Evolutionary conservation across 2,113 vertebrate species (phyloP).

Genomic region (Chaetodon trifascialis): DNA sequence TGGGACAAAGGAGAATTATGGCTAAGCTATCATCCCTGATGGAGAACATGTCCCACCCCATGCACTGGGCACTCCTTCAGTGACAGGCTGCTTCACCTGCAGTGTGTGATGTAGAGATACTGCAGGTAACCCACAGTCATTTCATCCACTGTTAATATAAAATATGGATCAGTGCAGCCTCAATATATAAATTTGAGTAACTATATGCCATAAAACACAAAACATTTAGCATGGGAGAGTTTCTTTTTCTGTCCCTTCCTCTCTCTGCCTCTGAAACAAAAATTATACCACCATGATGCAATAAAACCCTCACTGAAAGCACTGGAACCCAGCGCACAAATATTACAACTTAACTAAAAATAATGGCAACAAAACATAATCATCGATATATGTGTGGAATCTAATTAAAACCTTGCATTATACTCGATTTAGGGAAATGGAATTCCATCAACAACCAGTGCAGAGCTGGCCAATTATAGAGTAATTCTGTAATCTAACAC

Average conservation of each 20-base stretch:
- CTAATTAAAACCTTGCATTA: slow-evolving; percentile 14
- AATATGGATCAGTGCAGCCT: background rate
- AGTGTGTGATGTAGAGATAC: too few species aligned
- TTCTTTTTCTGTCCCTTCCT: background rate
- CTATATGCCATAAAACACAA: background rate
- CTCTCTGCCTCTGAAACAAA: background rate
- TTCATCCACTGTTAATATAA: background rate
- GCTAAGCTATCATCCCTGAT: too few species aligned
- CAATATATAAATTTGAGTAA: background rate
- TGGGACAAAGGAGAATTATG: too few species aligned
- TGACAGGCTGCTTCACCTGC: too few species aligned
- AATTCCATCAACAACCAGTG: slow-evolving; percentile 3
- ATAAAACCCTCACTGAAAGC: background rate
- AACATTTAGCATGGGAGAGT: background rate
- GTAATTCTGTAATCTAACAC: background rate
- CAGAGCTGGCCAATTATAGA: background rate
- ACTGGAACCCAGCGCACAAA: background rate
- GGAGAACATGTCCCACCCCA: too few species aligned
- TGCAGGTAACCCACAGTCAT: background rate
- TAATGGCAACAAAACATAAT: background rate
- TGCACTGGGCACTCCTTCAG: too few species aligned
- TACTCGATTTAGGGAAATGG: background rate
- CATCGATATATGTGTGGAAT: background rate
- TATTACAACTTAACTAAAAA: background rate
- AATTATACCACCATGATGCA: background rate